These are phyloP conservation scores for Tetropium fuscum DNA, from an alignment of 2,888 invertebrate species.

Conservation along the genomic window DNA sequence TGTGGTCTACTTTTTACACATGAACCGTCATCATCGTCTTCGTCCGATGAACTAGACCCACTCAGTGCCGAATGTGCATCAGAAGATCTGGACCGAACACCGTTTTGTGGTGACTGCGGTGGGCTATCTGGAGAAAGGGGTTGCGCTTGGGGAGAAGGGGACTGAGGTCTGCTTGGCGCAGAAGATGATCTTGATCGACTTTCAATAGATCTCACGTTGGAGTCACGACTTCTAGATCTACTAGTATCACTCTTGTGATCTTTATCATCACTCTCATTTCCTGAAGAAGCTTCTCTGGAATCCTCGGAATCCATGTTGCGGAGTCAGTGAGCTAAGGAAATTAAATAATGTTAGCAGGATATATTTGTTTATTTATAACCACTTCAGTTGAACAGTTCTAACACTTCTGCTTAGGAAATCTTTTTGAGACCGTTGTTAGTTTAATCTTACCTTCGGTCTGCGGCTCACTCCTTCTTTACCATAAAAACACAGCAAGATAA, in stretches of 20 bases:
- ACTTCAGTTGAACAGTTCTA: conserved; percentile 38
- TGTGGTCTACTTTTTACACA: conserved; percentile 29
- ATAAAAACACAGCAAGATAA: conserved; percentile 63
- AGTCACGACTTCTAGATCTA: conserved; percentile 37
- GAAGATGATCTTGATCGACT: conserved; percentile 36
- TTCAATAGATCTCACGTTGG: conserved; percentile 28
- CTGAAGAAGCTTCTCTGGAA: conserved; percentile 68
- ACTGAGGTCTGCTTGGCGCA: conserved; percentile 47
- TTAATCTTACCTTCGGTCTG: conserved; percentile 65
- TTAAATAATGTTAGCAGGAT: conserved; percentile 25
- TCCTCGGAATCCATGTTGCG: conserved; percentile 72
- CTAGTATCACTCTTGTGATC: conserved; percentile 47
- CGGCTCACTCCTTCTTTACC: conserved; percentile 62
- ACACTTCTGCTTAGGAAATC: conserved; percentile 51
- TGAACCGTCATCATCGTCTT: conserved; percentile 59
- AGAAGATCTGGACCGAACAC: conserved; percentile 43
- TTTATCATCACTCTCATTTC: conserved; percentile 59
- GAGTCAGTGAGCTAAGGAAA: conserved; percentile 47
- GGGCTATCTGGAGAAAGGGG: conserved; percentile 41
- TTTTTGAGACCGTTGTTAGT: conserved; percentile 61
- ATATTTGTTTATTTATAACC: conserved; percentile 16
- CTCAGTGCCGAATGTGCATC: conserved; percentile 62
- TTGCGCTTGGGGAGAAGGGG: conserved; percentile 46
- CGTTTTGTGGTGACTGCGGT: conserved; percentile 32
- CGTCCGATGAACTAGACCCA: conserved; percentile 67